Conservation (phyloP, 2,888 invertebrate species). For the Epicampocera succincta region DNA sequence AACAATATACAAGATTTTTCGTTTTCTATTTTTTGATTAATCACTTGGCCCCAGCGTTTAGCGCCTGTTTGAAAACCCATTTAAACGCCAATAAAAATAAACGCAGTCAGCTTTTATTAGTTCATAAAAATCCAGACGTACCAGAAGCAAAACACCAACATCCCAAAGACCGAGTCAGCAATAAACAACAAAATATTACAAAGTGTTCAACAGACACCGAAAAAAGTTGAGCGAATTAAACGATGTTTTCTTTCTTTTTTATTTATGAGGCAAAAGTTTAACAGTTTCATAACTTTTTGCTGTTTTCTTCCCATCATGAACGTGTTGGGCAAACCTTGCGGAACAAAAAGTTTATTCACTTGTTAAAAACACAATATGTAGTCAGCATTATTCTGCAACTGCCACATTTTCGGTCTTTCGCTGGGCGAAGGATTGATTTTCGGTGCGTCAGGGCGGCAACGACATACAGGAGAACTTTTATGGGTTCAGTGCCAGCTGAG, state of each 20-base stretch:
- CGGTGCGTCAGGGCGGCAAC: neutral
- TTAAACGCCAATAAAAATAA: conserved; percentile 68
- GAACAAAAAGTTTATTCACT: conserved; percentile 37
- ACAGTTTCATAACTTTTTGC: conserved; percentile 63
- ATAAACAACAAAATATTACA: conserved; percentile 54
- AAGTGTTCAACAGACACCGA: conserved; percentile 55
- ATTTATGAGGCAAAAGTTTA: conserved; percentile 49
- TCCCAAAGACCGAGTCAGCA: conserved; percentile 7
- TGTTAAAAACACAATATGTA: neutral
- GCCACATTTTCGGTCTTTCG: neutral
- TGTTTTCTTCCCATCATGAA: conserved; percentile 43
- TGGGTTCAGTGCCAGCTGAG: too few relatives aligned
- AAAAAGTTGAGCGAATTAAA: conserved; percentile 22
- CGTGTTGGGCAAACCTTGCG: conserved; percentile 60
- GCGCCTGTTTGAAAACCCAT: conserved; percentile 68
- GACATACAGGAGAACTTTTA: too few relatives aligned
- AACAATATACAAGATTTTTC: conserved; percentile 36
- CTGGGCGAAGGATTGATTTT: neutral
- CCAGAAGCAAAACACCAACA: neutral
- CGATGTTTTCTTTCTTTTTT: neutral
- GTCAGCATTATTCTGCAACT: neutral
- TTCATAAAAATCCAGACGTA: conserved; percentile 60
- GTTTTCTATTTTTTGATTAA: conserved; percentile 49
- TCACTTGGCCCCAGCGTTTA: conserved; percentile 62
- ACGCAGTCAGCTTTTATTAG: conserved; percentile 67